Percentiles rank a stretch among this genome's conserved stretches.
Conservation (phyloP, 2,113 vertebrate genomes). For the Vimba vimba region DNA sequence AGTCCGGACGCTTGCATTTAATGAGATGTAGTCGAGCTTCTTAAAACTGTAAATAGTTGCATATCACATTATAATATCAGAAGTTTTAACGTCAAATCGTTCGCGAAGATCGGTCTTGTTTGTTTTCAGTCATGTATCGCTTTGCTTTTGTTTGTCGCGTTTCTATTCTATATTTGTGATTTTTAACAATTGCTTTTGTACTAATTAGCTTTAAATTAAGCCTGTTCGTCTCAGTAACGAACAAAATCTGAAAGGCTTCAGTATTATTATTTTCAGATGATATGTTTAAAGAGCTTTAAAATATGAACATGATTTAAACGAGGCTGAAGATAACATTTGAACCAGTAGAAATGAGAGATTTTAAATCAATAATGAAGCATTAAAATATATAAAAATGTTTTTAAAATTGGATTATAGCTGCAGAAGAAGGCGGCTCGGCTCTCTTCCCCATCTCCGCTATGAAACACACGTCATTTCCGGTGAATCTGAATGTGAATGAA, state of each 20-base stretch:
- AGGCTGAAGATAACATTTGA: not conserved
- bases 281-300: slow-evolving; percentile 12
- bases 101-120: slow-evolving; percentile 15
- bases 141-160: not conserved
- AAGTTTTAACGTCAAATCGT: slow-evolving; percentile 42
- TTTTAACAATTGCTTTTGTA: slow-evolving; percentile 42
- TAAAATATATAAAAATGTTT: not conserved
- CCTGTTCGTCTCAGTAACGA: not conserved
- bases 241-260: not conserved
- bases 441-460: not conserved
- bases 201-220: slow-evolving; percentile 23
- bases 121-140: not conserved
- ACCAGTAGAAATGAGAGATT: not conserved
- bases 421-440: too few species aligned
- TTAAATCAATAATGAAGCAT: not conserved
- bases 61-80: slow-evolving; percentile 27
- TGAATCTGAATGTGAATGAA: slow-evolving; percentile 12
- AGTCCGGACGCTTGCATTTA: not conserved
- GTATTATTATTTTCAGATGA: slow-evolving; percentile 1
- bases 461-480: not conserved
- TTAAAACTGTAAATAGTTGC: slow-evolving; percentile 34
- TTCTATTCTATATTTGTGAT: slow-evolving; percentile 1
- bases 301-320: not conserved
- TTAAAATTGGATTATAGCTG: not conserved
- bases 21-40: not conserved